Conservation (phyloP, 2,113 vertebrate species). For the Percina caprodes region DNA sequence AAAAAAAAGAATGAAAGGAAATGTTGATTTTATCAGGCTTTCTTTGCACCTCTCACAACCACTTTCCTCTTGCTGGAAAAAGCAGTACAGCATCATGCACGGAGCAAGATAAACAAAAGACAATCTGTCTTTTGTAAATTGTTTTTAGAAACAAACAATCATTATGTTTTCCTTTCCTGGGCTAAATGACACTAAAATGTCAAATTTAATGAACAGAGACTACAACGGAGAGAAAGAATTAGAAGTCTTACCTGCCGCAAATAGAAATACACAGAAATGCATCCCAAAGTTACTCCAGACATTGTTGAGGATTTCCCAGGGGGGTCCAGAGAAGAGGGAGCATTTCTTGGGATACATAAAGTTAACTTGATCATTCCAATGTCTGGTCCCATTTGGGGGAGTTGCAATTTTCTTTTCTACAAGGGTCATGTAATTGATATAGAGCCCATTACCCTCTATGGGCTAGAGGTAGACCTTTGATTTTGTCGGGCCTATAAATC, state of each 20-base stretch:
- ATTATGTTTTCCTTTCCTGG: constrained; percentile 31
- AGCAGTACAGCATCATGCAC: constrained; percentile 1
- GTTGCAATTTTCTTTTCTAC: constrained; percentile 21
- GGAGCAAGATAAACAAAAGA: constrained; percentile 41
- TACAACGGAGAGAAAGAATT: constrained; percentile 8
- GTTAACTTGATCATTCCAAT: not conserved
- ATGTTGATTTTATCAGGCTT: constrained; percentile 39
- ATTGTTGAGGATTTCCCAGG: not conserved
- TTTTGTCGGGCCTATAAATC: not conserved
- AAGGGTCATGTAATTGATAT: constrained; percentile 35
- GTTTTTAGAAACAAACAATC: constrained; percentile 56
- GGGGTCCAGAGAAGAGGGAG: not conserved
- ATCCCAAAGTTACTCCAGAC: not conserved
- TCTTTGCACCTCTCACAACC: constrained; percentile 40
- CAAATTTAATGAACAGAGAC: constrained; percentile 35
- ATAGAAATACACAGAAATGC: constrained; percentile 11
- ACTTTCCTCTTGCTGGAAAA: constrained; percentile 29
- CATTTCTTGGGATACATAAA: not conserved
- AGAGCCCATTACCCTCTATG: not conserved
- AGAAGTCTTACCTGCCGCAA: not conserved
- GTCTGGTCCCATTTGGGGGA: not conserved
- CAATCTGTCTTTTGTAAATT: constrained; percentile 49
- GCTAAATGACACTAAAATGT: constrained; percentile 58
- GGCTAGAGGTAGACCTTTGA: not conserved
- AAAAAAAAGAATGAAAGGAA: constrained; percentile 35